Evolutionary conservation across 2,113 vertebrate species (phyloP).

Genomic region (Aldabrachelys gigantea): DNA sequence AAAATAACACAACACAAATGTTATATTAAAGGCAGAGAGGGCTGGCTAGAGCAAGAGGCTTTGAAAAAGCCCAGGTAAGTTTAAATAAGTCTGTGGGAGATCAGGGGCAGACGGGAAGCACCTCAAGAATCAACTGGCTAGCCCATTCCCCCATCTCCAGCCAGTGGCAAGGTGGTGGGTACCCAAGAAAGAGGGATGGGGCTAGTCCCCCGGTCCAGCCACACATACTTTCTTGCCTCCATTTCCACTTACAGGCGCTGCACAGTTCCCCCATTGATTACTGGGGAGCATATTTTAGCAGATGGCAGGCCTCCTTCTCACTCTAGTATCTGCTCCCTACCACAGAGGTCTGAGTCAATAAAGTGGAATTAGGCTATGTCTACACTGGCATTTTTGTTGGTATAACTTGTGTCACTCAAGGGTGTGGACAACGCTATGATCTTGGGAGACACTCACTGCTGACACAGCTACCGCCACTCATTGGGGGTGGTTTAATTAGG

Average conservation of each 20-base stretch:
- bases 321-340: not conserved
- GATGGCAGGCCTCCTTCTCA: not conserved
- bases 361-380: not conserved
- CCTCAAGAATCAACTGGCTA: not conserved
- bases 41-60: not conserved
- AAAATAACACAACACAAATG: not conserved
- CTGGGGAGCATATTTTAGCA: not conserved
- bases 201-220: not conserved
- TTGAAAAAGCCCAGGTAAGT: not conserved
- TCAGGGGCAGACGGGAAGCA: not conserved
- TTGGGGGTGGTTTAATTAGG: no score
- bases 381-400: no score
- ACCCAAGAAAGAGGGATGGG: not conserved
- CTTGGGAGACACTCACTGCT: no score
- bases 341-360: not conserved
- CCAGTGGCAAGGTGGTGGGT: not conserved
- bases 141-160: not conserved
- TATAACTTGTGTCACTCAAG: no score
- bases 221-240: not conserved
- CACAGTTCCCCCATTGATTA: not conserved
- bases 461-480: no score
- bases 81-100: not conserved
- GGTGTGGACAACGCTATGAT: no score
- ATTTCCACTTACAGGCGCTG: not conserved
- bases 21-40: not conserved